phyloP scores from a whole-genome alignment of 1,140 invertebrate genomes.

The Drosophila jambulina region DNA sequence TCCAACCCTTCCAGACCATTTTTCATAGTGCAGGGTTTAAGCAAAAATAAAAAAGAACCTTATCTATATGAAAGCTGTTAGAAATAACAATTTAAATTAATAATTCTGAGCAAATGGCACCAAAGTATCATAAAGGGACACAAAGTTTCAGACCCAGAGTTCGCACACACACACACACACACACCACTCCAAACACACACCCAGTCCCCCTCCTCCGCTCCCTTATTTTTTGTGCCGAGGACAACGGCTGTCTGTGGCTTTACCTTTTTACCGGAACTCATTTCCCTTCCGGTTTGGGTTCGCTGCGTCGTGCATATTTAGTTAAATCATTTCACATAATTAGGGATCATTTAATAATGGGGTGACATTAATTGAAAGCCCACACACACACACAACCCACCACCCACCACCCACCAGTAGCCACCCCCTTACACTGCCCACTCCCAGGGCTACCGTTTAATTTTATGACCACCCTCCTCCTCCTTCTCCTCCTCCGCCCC shows the following conservation, averaged over 20 bases:
- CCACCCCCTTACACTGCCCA: conserved; percentile 13
- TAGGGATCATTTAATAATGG: conserved; percentile 85
- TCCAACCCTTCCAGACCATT: not conserved
- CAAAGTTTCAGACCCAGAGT: conserved; percentile 38
- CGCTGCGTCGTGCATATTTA: conserved; percentile 68
- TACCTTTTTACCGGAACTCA: conserved; percentile 54
- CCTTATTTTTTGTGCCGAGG: conserved; percentile 11
- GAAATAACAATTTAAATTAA: conserved; percentile 74
- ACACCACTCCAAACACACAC: conserved; percentile 20
- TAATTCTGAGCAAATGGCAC: conserved; percentile 69
- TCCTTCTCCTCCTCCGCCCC: conserved; percentile 22
- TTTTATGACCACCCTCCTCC: conserved; percentile 70
- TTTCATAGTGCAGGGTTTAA: not conserved
- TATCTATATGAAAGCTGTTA: conserved; percentile 47
- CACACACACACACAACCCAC: conserved; percentile 30
- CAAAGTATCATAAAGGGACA: conserved; percentile 82
- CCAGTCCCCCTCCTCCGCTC: not conserved
- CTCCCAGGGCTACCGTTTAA: conserved; percentile 69
- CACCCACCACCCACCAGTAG: conserved; percentile 19
- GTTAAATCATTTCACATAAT: conserved; percentile 85
- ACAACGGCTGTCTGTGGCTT: conserved; percentile 60
- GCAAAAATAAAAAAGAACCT: conserved; percentile 21
- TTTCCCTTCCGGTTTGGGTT: conserved; percentile 26
- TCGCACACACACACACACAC: conserved; percentile 29
- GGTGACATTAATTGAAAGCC: conserved; percentile 84